Evolutionary conservation across 2,797 vertebrate genomes (phyloP).

Genomic region (Amphiprion clarkii): DNA sequence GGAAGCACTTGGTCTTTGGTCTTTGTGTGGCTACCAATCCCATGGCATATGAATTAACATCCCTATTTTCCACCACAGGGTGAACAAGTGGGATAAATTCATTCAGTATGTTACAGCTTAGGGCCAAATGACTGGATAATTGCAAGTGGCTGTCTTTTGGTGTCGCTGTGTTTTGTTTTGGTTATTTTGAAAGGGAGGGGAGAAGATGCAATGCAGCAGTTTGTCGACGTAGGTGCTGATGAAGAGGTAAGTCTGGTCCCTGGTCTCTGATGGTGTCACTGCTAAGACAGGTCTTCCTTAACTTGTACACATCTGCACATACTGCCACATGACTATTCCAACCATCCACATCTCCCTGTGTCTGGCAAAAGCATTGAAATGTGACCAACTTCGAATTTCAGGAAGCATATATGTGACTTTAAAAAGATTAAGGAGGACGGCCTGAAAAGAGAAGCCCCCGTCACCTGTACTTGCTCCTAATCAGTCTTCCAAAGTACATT

Average conservation of each 20-base stretch:
- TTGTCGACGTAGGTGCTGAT: constrained; percentile 44
- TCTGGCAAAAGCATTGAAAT: background rate
- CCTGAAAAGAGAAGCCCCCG: background rate
- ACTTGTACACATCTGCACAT: background rate
- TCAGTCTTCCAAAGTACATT: too few relatives aligned
- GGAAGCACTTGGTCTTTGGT: constrained; percentile 76
- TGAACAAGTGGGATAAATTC: constrained; percentile 74
- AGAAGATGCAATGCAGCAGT: constrained; percentile 51
- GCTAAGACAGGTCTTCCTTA: constrained; percentile 13
- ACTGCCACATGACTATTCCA: background rate
- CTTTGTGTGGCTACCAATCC: constrained; percentile 77
- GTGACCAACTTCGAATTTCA: constrained; percentile 1
- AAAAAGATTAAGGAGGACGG: background rate
- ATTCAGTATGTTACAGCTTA: constrained; percentile 78
- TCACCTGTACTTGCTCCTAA: background rate
- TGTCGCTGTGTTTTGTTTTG: constrained; percentile 74
- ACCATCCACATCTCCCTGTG: background rate
- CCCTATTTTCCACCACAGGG: constrained; percentile 76
- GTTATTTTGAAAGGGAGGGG: constrained; percentile 67
- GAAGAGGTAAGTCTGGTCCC: constrained; percentile 11
- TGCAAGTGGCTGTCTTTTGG: constrained; percentile 73
- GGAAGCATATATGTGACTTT: background rate
- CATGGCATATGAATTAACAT: constrained; percentile 79
- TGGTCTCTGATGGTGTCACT: background rate
- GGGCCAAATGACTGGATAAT: constrained; percentile 78